phyloP scores from a whole-genome alignment of 2,888 invertebrate genomes.

The Chymomyza procnemis region DNA sequence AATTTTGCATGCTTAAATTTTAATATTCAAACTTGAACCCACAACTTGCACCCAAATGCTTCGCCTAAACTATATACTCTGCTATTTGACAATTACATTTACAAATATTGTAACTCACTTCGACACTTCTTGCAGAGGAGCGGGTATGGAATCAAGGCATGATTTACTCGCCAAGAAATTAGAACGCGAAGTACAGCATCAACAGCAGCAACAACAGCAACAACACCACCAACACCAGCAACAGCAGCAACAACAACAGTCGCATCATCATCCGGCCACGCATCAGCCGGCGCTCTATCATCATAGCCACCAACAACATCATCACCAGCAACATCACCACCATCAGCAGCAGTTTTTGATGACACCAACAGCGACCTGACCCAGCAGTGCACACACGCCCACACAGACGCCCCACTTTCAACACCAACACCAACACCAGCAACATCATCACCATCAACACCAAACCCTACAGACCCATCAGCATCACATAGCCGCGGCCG shows the following conservation, averaged over 20 bases:
- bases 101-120: not conserved
- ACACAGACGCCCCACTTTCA: constrained; percentile 51
- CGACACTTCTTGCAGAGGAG: constrained; percentile 76
- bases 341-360: constrained; percentile 79
- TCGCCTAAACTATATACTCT: not conserved
- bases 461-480: constrained; percentile 54
- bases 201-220: constrained; percentile 54
- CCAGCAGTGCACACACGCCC: constrained; percentile 69
- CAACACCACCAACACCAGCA: constrained; percentile 38
- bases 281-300: constrained; percentile 36
- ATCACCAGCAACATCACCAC: constrained; percentile 64
- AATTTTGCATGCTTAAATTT: constrained; percentile 44
- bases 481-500: constrained; percentile 51
- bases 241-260: constrained; percentile 20
- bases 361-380: constrained; percentile 79
- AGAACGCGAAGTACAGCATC: constrained; percentile 77
- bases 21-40: constrained; percentile 28
- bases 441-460: constrained; percentile 55
- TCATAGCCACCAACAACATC: constrained; percentile 52
- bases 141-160: constrained; percentile 80
- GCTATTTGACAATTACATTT: not conserved
- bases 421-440: constrained; percentile 48
- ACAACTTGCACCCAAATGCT: constrained; percentile 17
- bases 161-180: constrained; percentile 78
- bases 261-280: constrained; percentile 42